Evolutionary conservation across 2,797 vertebrate genomes (phyloP).

Genomic region (Sebastiscus tertius): DNA sequence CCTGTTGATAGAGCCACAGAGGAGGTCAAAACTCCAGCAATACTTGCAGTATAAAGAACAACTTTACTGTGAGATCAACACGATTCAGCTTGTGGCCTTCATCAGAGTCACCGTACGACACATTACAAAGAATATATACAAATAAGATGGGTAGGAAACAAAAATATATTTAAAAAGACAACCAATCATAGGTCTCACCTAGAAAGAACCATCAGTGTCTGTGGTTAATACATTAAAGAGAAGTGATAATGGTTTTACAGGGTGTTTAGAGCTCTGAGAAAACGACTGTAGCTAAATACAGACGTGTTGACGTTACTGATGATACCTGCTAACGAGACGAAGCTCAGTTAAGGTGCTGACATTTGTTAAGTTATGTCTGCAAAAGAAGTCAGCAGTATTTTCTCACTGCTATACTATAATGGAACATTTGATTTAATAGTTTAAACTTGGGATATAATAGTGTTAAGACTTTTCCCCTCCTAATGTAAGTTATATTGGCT

Average conservation of each 20-base stretch:
- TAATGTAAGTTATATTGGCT: not conserved
- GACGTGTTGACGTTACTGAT: constrained; percentile 1
- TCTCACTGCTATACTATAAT: not conserved
- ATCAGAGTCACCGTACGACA: rapidly evolving
- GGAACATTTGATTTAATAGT: not conserved
- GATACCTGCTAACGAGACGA: constrained; percentile 15
- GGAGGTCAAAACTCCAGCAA: not conserved
- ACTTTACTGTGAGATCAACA: no score
- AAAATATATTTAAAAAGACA: not conserved
- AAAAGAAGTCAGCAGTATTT: not conserved
- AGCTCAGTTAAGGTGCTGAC: constrained; percentile 4
- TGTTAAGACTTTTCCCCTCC: not conserved
- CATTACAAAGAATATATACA: not conserved
- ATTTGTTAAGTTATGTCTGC: not conserved
- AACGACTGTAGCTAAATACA: not conserved
- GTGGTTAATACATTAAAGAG: not conserved
- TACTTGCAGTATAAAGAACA: not conserved
- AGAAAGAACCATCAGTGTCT: not conserved
- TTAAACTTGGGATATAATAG: not conserved
- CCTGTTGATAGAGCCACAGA: not conserved
- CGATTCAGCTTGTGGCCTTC: rapidly evolving
- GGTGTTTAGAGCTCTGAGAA: constrained; percentile 2
- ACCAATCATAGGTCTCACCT: not conserved
- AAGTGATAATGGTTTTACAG: constrained; percentile 18
- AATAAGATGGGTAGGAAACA: no score